Percentiles rank a stretch among this genome's conserved stretches.
Conservation (phyloP, 2,797 vertebrate species). For the Hypotaenidia philippensis region DNA sequence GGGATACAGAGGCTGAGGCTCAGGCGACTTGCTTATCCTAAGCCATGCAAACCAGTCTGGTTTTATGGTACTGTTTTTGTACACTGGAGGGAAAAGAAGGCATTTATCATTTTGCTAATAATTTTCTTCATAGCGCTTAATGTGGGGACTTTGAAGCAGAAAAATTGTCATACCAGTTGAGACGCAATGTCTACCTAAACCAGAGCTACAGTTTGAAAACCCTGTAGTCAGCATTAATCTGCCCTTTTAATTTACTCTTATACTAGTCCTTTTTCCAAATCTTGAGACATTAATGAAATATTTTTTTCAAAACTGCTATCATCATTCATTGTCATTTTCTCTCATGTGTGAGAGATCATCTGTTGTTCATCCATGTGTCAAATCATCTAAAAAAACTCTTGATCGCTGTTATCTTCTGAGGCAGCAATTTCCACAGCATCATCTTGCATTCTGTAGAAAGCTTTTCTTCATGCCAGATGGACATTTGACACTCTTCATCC, state of each 20-base stretch:
- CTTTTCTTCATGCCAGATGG: not conserved
- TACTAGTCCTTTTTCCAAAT: not conserved
- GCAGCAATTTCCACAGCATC: not conserved
- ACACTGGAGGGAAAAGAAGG: not conserved
- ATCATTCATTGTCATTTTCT: not conserved
- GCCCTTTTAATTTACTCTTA: not conserved
- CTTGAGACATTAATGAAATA: not conserved
- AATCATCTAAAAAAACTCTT: not conserved
- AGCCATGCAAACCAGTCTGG: not conserved
- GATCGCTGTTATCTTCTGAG: too few species aligned
- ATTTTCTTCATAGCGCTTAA: not conserved
- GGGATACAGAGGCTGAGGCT: not conserved
- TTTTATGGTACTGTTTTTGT: not conserved
- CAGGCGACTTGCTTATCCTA: not conserved
- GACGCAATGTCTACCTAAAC: not conserved
- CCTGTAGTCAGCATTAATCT: not conserved
- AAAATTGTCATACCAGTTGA: not conserved
- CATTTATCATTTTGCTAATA: not conserved
- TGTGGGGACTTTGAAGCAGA: not conserved
- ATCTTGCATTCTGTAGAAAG: not conserved
- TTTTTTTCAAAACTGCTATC: not conserved
- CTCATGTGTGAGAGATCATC: not conserved
- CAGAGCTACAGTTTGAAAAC: not conserved
- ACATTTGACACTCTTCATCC: not conserved
- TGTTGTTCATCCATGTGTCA: not conserved